A percentile compares a stretch with the other conserved stretches of the same genome.
phyloP scores from a whole-genome alignment of 1,140 invertebrate species.

The Papilio glaucus region DNA sequence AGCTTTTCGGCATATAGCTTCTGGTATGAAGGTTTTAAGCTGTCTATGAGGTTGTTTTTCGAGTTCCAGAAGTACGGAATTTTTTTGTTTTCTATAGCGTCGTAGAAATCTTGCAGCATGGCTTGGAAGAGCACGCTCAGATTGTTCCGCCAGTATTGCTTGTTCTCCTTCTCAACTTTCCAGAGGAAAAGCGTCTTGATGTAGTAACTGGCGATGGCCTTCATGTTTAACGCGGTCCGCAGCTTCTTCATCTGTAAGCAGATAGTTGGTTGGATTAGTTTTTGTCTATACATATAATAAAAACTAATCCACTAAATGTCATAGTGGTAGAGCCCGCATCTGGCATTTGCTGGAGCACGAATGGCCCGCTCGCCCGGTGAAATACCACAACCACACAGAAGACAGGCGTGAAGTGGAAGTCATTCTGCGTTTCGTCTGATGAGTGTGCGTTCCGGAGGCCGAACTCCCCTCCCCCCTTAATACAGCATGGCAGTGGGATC shows the following conservation, averaged over 20 bases:
- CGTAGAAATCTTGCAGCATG: slow-evolving; percentile 73
- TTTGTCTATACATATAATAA: too few relatives aligned
- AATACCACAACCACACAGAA: too few relatives aligned
- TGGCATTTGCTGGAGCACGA: too few relatives aligned
- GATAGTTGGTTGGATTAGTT: too few relatives aligned
- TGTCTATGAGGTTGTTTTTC: slow-evolving; percentile 71
- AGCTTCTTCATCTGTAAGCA: slow-evolving; percentile 79
- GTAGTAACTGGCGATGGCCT: slow-evolving; percentile 81
- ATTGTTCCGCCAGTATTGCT: slow-evolving; percentile 71
- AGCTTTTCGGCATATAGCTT: slow-evolving; percentile 58
- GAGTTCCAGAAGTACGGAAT: slow-evolving; percentile 82
- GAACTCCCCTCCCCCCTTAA: too few relatives aligned
- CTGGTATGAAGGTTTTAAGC: slow-evolving; percentile 49
- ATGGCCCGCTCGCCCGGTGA: too few relatives aligned
- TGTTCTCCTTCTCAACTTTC: slow-evolving; percentile 66
- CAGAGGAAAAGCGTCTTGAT: slow-evolving; percentile 83
- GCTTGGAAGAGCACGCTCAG: slow-evolving; percentile 70
- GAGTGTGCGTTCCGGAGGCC: too few relatives aligned
- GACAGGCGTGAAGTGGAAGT: too few relatives aligned
- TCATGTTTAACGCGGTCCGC: slow-evolving; percentile 70
- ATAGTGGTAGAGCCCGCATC: too few relatives aligned
- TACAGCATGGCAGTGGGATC: too few relatives aligned
- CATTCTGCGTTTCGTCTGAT: too few relatives aligned
- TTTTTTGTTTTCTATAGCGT: slow-evolving; percentile 59
- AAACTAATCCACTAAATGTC: too few relatives aligned